Base-by-base conservation (phyloP, 2,888 invertebrate genomes). In the Plebejus melissa region DNA sequence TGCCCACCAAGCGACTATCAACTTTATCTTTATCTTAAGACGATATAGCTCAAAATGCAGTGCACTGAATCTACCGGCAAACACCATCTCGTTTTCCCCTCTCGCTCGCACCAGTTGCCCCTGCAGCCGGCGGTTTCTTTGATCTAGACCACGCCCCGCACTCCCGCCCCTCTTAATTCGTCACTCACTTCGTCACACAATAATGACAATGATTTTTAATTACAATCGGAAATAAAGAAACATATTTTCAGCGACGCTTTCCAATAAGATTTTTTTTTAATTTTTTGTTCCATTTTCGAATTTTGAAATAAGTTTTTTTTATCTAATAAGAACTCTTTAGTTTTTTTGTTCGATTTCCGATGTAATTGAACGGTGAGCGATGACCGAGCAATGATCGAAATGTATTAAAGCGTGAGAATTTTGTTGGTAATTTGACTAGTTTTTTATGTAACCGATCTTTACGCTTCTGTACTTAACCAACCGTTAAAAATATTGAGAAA, bases 181-280 rank as follows among this genome's bases (percentile, higher is more conserved):
- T 65, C 65, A 65, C 84, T 87, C 89, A 89, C 91, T 92, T 91
- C 90, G 91, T 92, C 91, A 91, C 90, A 88, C 84, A 83, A 80
- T 91, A 91, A 91, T 90, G 91, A 92, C 90, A 91, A 89, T 88
- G 88, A 83, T 87, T 72, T 91, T 91, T 92, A 93, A 92, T 93
- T 91, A 90, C 84, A 82, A 86, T 82, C 83, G 86, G 87, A 88
- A 88, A 81, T 75, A 75, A 76, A 76, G 76, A 75, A 79, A 74
- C 57, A 76, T 76, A 22, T 22, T 22, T 74, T 74, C 76, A 75
- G 76, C 60, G 76, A 32, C 38, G 77, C 54, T 75, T 76, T 77
- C 76, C 57, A 69, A 76, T 76, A 76, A 76, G 75, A 74, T 60
- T 74, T 75, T 16, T 38, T 65, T 69, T 11, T 11, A 57, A 50